A percentile compares a stretch with the other conserved stretches of the same genome.
These are phyloP conservation scores for Melanogrammus aeglefinus DNA, from an alignment of 2,797 vertebrate species.

Conservation along the genomic window DNA sequence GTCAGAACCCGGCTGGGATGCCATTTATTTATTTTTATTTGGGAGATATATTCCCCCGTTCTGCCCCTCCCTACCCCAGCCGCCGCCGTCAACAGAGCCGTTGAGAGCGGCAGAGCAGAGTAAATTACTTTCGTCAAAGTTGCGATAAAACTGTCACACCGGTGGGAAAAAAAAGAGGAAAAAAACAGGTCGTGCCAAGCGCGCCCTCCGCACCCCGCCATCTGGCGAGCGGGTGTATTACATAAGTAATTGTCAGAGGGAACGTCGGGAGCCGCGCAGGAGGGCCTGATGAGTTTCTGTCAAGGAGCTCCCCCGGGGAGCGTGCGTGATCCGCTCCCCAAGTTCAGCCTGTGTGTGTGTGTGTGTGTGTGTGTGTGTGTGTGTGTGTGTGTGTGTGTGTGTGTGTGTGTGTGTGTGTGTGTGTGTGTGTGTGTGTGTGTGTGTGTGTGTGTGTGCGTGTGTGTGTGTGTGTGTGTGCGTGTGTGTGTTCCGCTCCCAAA, in stretches of 20 bases:
- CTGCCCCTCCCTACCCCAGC: neutral
- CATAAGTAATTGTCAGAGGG: conserved; percentile 69
- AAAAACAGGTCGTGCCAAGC: neutral
- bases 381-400: neutral
- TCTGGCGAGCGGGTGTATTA: conserved; percentile 66
- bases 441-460: neutral
- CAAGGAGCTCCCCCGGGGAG: conserved; percentile 27
- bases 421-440: conserved; percentile 1
- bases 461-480: neutral
- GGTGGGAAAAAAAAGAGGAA: conserved; percentile 8
- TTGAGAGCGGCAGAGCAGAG: conserved; percentile 50
- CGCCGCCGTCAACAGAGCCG: neutral
- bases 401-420: neutral
- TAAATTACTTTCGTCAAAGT: conserved; percentile 74
- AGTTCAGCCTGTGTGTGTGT: neutral
- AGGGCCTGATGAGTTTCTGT: conserved; percentile 42
- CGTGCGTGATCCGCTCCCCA: neutral
- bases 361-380: neutral
- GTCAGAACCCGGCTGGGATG: conserved; percentile 52
- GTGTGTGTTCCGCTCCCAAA: no score
- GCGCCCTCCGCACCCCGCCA: conserved; percentile 51
- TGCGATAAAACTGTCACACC: conserved; percentile 72
- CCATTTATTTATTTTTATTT: conserved; percentile 66
- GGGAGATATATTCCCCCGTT: conserved; percentile 66
- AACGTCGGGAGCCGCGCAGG: conserved; percentile 54